phyloP scores from a whole-genome alignment of 2,113 vertebrate species.

The Porphyrio hochstetteri region DNA sequence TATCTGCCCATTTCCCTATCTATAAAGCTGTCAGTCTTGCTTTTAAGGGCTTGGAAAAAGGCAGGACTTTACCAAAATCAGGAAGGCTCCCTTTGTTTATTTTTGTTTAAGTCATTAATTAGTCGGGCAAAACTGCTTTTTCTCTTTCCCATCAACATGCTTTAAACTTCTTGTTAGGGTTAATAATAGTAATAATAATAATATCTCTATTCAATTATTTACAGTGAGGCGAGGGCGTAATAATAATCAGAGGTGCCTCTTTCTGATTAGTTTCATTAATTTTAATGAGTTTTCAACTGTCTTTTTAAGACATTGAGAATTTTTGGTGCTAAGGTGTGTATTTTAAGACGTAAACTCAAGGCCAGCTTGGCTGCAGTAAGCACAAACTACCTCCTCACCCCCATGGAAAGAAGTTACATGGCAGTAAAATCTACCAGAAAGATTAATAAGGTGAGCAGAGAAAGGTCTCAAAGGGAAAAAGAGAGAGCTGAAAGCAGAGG shows the following conservation, averaged over 20 bases:
- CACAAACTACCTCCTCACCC: not conserved
- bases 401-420: not conserved
- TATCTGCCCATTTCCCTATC: conserved; percentile 32
- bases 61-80: conserved; percentile 50
- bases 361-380: not conserved
- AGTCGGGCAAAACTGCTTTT: conserved; percentile 41
- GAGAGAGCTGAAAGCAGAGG: not conserved
- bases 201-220: conserved; percentile 29
- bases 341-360: not conserved
- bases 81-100: conserved; percentile 52
- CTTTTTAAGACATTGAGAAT: not conserved
- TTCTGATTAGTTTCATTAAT: conserved; percentile 27
- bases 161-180: conserved; percentile 38
- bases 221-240: not conserved
- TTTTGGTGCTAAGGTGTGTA: not conserved
- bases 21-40: conserved; percentile 53
- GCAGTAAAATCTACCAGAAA: not conserved
- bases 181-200: conserved; percentile 45
- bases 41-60: conserved; percentile 52
- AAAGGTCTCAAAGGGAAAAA: not conserved
- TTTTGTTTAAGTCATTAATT: conserved; percentile 62
- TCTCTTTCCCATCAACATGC: conserved; percentile 23
- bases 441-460: not conserved
- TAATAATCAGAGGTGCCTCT: conserved; percentile 14
- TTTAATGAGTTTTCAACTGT: conserved; percentile 15